Evolutionary conservation across 2,797 vertebrate genomes (phyloP).

Genomic region (Naso thynnoides): DNA sequence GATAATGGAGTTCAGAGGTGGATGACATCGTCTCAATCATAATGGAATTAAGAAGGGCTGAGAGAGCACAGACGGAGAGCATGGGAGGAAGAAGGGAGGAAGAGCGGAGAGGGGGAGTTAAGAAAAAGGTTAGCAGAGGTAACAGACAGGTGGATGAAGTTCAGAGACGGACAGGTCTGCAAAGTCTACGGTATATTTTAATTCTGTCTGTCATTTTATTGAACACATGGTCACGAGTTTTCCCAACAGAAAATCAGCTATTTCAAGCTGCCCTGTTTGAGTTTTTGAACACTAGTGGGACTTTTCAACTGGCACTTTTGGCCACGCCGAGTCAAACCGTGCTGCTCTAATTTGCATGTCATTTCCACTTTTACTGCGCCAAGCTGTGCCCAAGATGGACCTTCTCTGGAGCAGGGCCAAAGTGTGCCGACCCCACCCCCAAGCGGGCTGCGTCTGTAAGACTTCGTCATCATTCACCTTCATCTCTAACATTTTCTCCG

Average conservation of each 20-base stretch:
- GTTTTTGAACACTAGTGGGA: neutral
- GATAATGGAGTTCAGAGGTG: slow-evolving; percentile 85
- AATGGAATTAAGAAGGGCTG: slow-evolving; percentile 80
- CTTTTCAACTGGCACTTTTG: too few relatives aligned
- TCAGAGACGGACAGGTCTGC: slow-evolving; percentile 35
- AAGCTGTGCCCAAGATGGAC: too few relatives aligned
- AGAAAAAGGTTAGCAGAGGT: slow-evolving; percentile 60
- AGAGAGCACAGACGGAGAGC: slow-evolving; percentile 60
- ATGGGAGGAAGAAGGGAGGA: neutral
- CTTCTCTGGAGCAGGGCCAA: too few relatives aligned
- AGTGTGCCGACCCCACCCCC: too few relatives aligned
- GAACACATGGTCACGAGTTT: neutral
- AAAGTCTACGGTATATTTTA: slow-evolving; percentile 34
- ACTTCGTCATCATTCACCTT: too few relatives aligned
- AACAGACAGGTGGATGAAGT: slow-evolving; percentile 35
- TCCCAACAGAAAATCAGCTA: slow-evolving; percentile 6
- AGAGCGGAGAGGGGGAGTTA: slow-evolving; percentile 33
- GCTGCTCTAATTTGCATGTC: too few relatives aligned
- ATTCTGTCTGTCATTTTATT: slow-evolving; percentile 34
- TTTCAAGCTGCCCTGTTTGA: neutral
- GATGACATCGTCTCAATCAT: slow-evolving; percentile 83
- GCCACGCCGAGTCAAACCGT: too few relatives aligned
- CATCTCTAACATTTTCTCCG: too few relatives aligned
- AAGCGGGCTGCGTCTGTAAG: too few relatives aligned
- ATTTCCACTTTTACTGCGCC: too few relatives aligned